These are phyloP conservation scores for Polymixis lichenea DNA, from an alignment of 2,888 invertebrate species.

Conservation along the genomic window DNA sequence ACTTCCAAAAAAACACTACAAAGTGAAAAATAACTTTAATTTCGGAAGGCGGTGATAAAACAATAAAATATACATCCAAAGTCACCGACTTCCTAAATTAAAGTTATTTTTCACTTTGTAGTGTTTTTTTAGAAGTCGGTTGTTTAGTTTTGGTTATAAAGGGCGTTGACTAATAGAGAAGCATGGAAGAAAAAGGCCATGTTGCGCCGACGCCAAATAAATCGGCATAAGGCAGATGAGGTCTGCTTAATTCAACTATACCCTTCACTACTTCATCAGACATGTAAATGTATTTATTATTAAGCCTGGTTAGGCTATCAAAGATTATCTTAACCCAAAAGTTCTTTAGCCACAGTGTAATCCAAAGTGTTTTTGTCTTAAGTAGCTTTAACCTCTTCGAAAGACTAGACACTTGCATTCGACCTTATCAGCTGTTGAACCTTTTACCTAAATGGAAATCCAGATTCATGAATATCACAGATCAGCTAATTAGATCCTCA, in stretches of 20 bases:
- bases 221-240: no score
- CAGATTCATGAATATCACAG: constrained; percentile 31
- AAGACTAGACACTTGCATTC: constrained; percentile 22
- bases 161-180: no score
- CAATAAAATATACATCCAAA: no score
- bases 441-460: constrained; percentile 11
- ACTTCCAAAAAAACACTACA: no score
- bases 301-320: constrained; percentile 8
- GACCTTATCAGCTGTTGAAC: constrained; percentile 14
- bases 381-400: not conserved
- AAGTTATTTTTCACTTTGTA: no score
- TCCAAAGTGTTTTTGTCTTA: constrained; percentile 14
- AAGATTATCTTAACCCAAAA: constrained; percentile 22
- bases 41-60: no score
- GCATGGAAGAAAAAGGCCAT: no score
- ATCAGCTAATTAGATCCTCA: constrained; percentile 44
- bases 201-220: no score
- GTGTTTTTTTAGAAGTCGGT: no score
- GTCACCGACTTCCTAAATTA: no score
- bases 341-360: constrained; percentile 10
- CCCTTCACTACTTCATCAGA: constrained; percentile 34
- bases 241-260: not conserved
- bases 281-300: constrained; percentile 31
- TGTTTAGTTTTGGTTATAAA: no score
- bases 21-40: no score